Conservation (phyloP, 2,113 vertebrate genomes). For the Pterophyllum scalare region DNA sequence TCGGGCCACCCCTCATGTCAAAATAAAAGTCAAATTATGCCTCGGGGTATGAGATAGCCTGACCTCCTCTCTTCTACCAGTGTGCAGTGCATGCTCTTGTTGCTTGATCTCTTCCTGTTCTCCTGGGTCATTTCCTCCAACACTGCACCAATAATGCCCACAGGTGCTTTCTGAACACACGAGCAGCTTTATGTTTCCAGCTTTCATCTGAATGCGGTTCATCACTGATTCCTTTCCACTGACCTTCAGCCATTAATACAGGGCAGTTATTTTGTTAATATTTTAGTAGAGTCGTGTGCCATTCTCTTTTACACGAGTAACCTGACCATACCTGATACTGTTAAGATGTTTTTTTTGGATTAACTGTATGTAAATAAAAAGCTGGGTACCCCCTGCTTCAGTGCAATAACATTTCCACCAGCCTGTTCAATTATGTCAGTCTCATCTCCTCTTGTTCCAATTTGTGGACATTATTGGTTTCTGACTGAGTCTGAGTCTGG, state of each 20-base stretch:
- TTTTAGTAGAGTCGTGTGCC: background rate
- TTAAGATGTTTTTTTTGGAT: background rate
- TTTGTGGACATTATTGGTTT: background rate
- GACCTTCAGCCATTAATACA: background rate
- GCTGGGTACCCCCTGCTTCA: accelerated
- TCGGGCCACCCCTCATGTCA: background rate
- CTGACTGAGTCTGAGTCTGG: too few relatives aligned
- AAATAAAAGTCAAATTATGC: slow-evolving; percentile 40
- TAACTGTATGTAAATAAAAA: background rate
- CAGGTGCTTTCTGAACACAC: slow-evolving; percentile 26
- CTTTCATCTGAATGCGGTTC: background rate
- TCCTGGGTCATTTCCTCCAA: slow-evolving; percentile 25
- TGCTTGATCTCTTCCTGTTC: slow-evolving; percentile 13
- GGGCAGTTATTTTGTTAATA: background rate
- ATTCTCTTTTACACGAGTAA: background rate
- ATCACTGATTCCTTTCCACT: background rate
- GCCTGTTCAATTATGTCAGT: background rate
- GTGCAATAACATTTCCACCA: background rate
- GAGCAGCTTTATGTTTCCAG: background rate
- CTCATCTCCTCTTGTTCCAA: background rate
- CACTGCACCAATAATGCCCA: background rate
- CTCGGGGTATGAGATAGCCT: background rate
- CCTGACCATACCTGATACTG: background rate
- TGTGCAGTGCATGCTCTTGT: background rate
- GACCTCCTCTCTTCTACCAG: slow-evolving; percentile 19